Percentiles rank a stretch among this genome's conserved stretches.
These are phyloP conservation scores for Oligia strigilis DNA, from an alignment of 2,888 invertebrate species.

Conservation along the genomic window DNA sequence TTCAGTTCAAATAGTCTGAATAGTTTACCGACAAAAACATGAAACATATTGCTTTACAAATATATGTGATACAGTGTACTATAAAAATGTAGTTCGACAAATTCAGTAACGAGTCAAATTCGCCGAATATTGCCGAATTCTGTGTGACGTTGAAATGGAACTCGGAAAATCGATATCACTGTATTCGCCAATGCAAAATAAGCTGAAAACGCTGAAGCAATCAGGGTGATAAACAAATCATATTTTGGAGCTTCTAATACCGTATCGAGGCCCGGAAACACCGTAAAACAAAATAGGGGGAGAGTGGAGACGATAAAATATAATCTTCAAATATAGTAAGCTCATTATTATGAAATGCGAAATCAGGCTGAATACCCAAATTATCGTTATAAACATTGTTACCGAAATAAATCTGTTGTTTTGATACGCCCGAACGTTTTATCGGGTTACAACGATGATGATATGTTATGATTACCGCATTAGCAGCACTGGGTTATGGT, in stretches of 20 bases:
- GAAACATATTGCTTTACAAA: conserved; percentile 23
- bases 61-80: background rate
- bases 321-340: conserved; percentile 40
- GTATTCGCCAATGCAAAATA: conserved; percentile 1
- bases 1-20: background rate
- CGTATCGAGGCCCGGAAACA: background rate
- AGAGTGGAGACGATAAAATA: conserved; percentile 40
- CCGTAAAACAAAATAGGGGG: conserved; percentile 24
- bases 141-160: conserved; percentile 3
- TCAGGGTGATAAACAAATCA: conserved; percentile 15
- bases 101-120: conserved; percentile 10
- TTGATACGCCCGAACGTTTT: conserved; percentile 31
- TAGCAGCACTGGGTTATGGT: conserved; percentile 26
- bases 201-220: conserved; percentile 7
- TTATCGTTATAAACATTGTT: conserved; percentile 44
- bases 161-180: conserved; percentile 22
- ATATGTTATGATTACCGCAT: conserved; percentile 45
- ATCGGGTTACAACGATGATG: conserved; percentile 27
- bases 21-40: background rate
- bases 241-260: conserved; percentile 17
- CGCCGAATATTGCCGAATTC: background rate
- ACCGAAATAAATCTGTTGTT: conserved; percentile 51
- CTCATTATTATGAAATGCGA: conserved; percentile 42
- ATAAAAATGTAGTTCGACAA: conserved; percentile 2
- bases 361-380: conserved; percentile 47